Base-by-base conservation (phyloP, 2,113 vertebrate genomes). In the Rhinolophus ferrumequinum region DNA sequence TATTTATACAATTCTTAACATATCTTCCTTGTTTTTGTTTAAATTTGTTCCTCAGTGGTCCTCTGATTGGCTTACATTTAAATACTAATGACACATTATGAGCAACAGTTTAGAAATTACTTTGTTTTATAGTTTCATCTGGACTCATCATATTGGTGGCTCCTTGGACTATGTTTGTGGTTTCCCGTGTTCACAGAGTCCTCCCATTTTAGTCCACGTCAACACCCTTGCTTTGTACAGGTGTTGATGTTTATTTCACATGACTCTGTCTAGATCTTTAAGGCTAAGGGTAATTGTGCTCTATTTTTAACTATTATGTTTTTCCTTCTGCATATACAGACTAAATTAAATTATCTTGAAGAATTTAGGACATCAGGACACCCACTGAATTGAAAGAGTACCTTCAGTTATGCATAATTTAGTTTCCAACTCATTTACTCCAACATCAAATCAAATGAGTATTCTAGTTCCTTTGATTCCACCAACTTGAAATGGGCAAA, bases 1-100 rank as follows among this genome's bases (percentile, higher is more conserved):
- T 92, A 24, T 88, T 97, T 93, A 88, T 50, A 92, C 90, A 94
- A 95, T 94, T 96, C 86, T 94, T 88, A n/a, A 94, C 95, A 96
- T 93, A 96, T 94, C 69, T 97, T 96, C 97, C 88, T 96, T 96
- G 91, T 97, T 97, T 97, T 96, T 41, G n/a, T 97, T 96, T 72
- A 88, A 96, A 96, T 95, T 83, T 75, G 14, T 69, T 86, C 86
- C 79, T 93, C 24, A 94, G 72, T 93, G 88, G 91, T 87, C 76
- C 77, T 93, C 93, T 95, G 91, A 97, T 97, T 97, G 93, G 94
- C 86, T 95, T 67, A 62, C 44, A 6, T 12, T 81, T 79, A 90
- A 88, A 88, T 72, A 72, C 44, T 66, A 97, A n/a, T 41, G 86
- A 86, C 70, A 52, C 73, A 95, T 96, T 76, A 70, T 76, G 54